phyloP scores from a whole-genome alignment of 2,797 vertebrate species.

The Pristis pectinata region DNA sequence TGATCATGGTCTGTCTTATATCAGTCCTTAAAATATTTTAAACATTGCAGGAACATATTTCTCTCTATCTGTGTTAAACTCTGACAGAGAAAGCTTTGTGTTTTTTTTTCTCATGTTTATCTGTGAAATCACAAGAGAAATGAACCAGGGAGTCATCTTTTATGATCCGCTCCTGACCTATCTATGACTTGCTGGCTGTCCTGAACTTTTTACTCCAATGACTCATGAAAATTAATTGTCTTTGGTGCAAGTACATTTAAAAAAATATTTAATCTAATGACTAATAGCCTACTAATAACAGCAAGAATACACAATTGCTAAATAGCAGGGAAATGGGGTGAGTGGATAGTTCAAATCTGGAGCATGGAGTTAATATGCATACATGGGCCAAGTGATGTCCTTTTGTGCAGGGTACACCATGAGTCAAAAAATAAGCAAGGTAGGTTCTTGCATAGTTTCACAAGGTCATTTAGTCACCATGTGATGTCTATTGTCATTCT shows the following conservation, averaged over 20 bases:
- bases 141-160: not conserved
- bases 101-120: not conserved
- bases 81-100: conserved; percentile 6
- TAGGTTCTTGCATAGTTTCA: too few relatives aligned
- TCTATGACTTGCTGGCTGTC: not conserved
- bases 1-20: conserved; percentile 22
- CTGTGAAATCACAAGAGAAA: not conserved
- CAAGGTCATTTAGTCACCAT: not conserved
- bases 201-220: not conserved
- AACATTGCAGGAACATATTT: conserved; percentile 25
- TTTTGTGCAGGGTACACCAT: not conserved
- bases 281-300: not conserved
- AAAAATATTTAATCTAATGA: conserved; percentile 28
- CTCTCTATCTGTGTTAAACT: not conserved
- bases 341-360: not conserved
- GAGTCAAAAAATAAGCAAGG: not conserved
- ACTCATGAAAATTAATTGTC: conserved; percentile 8
- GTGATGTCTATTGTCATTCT: not conserved
- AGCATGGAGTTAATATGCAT: not conserved
- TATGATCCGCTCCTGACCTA: not conserved
- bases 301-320: not conserved
- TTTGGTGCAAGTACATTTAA: not conserved
- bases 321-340: not conserved
- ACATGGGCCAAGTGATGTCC: not conserved
- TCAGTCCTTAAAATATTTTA: conserved; percentile 31